Percentiles rank a stretch among this genome's conserved stretches.
Evolutionary conservation across 2,888 invertebrate genomes (phyloP).

Genomic region (Cistogaster globosa): DNA sequence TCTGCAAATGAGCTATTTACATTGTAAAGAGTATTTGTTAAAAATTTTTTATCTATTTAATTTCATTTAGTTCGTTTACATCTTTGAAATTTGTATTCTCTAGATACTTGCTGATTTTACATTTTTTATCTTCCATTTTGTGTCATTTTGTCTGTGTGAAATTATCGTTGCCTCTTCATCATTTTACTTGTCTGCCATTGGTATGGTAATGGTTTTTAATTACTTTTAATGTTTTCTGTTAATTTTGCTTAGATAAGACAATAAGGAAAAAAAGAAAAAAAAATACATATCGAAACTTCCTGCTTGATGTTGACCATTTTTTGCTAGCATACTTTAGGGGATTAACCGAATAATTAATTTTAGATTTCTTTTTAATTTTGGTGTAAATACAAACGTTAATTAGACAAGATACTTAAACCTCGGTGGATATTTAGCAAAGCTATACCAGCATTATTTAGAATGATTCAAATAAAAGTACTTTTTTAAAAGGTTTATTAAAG

Average conservation of each 20-base stretch:
- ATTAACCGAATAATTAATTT: conserved; percentile 26
- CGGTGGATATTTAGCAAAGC: not conserved
- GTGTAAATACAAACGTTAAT: not conserved
- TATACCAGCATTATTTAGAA: too few species aligned
- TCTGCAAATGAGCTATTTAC: conserved; percentile 47
- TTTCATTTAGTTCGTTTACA: conserved; percentile 44
- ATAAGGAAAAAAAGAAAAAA: not conserved
- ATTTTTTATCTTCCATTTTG: conserved; percentile 1
- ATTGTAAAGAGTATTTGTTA: too few species aligned
- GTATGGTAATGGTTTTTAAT: conserved; percentile 64
- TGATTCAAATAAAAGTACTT: too few species aligned
- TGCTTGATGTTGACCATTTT: not conserved
- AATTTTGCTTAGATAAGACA: not conserved
- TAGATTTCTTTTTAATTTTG: not conserved
- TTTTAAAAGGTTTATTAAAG: too few species aligned
- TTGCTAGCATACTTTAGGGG: conserved; percentile 24
- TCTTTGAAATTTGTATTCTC: conserved; percentile 42
- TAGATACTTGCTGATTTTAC: conserved; percentile 29
- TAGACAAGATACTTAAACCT: conserved; percentile 1
- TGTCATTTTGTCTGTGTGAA: not conserved
- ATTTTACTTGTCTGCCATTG: conserved; percentile 10
- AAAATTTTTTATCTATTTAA: conserved; percentile 30
- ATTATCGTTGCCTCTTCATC: not conserved
- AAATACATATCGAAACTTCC: not conserved
- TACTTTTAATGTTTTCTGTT: conserved; percentile 49